Conservation (phyloP, 1,140 invertebrate species). For the Cardiocondyla obscurior region DNA sequence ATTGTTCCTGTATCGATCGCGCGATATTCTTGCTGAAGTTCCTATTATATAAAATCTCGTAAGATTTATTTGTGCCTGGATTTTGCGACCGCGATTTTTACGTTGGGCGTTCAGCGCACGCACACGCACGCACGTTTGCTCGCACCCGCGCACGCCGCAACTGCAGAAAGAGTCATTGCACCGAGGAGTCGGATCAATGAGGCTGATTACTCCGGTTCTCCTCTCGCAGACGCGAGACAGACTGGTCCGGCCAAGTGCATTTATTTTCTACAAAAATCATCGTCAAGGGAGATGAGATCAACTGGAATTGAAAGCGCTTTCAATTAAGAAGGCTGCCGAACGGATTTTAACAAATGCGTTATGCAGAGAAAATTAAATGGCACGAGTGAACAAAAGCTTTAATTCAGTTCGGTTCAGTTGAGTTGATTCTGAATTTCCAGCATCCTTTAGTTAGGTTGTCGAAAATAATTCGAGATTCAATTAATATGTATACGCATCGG, state of each 20-base stretch:
- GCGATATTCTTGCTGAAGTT: neutral
- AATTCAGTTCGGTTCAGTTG: no score
- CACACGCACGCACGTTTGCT: neutral
- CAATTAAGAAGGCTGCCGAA: constrained; percentile 20
- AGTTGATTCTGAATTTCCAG: no score
- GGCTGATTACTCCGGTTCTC: constrained; percentile 53
- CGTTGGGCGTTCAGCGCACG: neutral
- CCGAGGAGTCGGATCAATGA: constrained; percentile 59
- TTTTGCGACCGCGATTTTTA: neutral
- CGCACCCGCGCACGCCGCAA: neutral
- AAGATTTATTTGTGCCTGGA: neutral
- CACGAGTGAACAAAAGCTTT: neutral
- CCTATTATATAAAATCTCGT: neutral
- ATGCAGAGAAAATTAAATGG: neutral
- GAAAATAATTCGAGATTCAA: neutral
- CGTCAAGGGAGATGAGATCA: constrained; percentile 9
- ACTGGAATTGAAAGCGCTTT: constrained; percentile 42
- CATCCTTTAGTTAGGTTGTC: neutral
- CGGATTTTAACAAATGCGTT: neutral
- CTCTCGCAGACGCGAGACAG: constrained; percentile 49
- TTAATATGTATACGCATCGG: neutral
- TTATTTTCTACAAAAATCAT: constrained; percentile 47
- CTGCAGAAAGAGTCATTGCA: constrained; percentile 52
- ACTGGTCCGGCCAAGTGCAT: constrained; percentile 27
- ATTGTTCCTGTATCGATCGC: neutral